These are phyloP conservation scores for Rhinoderma darwinii DNA, from an alignment of 2,113 vertebrate genomes.

Conservation along the genomic window DNA sequence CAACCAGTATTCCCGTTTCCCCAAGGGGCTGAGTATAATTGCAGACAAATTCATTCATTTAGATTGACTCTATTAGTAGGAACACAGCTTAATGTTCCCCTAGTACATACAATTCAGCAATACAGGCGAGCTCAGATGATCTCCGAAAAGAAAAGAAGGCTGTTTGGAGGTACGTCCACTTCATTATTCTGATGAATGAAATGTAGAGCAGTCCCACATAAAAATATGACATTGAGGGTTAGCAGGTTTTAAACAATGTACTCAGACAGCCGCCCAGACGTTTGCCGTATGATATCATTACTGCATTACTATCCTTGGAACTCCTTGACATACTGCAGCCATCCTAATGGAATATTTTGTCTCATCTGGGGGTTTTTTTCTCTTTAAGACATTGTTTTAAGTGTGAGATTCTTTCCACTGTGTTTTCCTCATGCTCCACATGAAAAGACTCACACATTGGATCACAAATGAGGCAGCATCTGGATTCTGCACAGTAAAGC, in stretches of 20 bases:
- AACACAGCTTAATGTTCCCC: fast-evolving
- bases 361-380: slow-evolving; percentile 23
- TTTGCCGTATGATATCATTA: slow-evolving; percentile 46
- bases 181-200: slow-evolving; percentile 31
- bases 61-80: neutral
- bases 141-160: neutral
- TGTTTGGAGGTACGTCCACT: neutral
- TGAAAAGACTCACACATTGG: slow-evolving; percentile 39
- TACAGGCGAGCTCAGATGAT: neutral
- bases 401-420: slow-evolving; percentile 36
- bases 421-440: slow-evolving; percentile 34
- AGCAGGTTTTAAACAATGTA: slow-evolving; percentile 4
- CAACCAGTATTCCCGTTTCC: no score
- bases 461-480: slow-evolving; percentile 30
- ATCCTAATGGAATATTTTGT: slow-evolving; percentile 20
- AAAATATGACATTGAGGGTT: slow-evolving; percentile 38
- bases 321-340: slow-evolving; percentile 12
- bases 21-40: no score
- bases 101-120: neutral
- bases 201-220: slow-evolving; percentile 7
- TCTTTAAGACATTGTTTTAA: slow-evolving; percentile 41
- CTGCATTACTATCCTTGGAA: slow-evolving; percentile 7
- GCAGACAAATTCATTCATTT: no score
- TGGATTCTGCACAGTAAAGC: slow-evolving; percentile 27
- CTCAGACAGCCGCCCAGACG: slow-evolving; percentile 38